Evolutionary conservation across 1,140 invertebrate genomes (phyloP).

Genomic region (Lethrus apterus): DNA sequence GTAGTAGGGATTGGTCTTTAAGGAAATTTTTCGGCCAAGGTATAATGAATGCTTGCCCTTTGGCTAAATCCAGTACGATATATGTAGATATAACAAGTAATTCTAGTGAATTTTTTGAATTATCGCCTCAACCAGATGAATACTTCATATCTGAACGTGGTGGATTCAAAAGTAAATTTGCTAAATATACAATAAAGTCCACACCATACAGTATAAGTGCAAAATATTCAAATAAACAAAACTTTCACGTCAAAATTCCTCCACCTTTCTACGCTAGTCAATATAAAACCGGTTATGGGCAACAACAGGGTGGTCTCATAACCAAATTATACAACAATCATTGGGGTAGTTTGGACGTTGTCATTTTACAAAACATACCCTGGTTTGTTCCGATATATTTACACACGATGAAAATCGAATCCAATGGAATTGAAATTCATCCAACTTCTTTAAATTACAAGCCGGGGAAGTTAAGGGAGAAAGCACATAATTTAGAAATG

Average conservation of each 20-base stretch:
- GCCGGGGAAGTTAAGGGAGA: slow-evolving; percentile 75
- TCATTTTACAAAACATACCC: slow-evolving; percentile 75
- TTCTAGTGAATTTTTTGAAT: slow-evolving; percentile 48
- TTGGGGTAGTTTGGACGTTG: slow-evolving; percentile 58
- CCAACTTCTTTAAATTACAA: slow-evolving; percentile 61
- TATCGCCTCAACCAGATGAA: slow-evolving; percentile 50
- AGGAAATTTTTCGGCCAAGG: slow-evolving; percentile 79
- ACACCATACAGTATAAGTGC: slow-evolving; percentile 64
- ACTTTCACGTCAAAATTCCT: slow-evolving; percentile 47
- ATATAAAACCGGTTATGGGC: slow-evolving; percentile 67
- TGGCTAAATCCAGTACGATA: slow-evolving; percentile 68
- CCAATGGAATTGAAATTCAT: slow-evolving; percentile 48
- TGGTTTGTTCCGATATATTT: slow-evolving; percentile 93
- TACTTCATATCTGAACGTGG: slow-evolving; percentile 55
- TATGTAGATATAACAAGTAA: slow-evolving; percentile 76
- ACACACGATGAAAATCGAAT: slow-evolving; percentile 72
- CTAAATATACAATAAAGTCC: slow-evolving; percentile 59
- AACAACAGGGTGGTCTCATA: slow-evolving; percentile 80
- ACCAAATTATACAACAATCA: slow-evolving; percentile 74
- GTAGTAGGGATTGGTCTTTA: slow-evolving; percentile 73
- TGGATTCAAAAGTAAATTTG: slow-evolving; percentile 56
- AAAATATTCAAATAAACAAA: slow-evolving; percentile 43
- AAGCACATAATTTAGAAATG: slow-evolving; percentile 86
- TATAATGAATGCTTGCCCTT: slow-evolving; percentile 67
- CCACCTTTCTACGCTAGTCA: slow-evolving; percentile 71